Conservation (phyloP, 2,113 vertebrate genomes). For the Acrocephalus kingi region DNA sequence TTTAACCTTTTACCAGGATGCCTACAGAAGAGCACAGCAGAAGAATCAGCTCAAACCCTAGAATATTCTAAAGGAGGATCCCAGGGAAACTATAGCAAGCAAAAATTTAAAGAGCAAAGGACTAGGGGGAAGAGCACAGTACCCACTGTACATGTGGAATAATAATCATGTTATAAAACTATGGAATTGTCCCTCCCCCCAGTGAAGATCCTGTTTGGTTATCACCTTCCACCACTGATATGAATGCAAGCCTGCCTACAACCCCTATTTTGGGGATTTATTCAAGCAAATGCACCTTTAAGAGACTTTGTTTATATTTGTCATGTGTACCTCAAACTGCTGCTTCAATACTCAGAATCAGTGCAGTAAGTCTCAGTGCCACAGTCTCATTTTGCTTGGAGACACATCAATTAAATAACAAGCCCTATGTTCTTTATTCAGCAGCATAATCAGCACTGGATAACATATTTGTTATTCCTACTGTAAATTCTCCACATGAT, state of each 20-base stretch:
- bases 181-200: background rate
- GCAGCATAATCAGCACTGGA: background rate
- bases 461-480: background rate
- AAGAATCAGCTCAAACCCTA: background rate
- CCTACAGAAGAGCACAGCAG: background rate
- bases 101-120: background rate
- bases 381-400: background rate
- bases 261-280: rapidly evolving
- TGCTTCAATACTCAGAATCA: background rate
- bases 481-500: background rate
- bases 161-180: background rate
- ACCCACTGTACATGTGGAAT: background rate
- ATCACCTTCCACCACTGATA: background rate
- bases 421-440: background rate
- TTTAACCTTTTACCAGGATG: background rate
- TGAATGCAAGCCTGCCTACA: background rate
- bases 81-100: background rate
- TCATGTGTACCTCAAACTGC: background rate
- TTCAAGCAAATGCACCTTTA: background rate
- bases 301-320: background rate
- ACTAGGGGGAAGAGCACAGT: background rate
- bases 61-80: background rate
- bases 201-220: background rate
- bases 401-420: background rate
- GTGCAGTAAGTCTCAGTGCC: background rate